A percentile compares a stretch with the other conserved stretches of the same genome.
Evolutionary conservation across 2,797 vertebrate species (phyloP).

Genomic region (Pampus argenteus): DNA sequence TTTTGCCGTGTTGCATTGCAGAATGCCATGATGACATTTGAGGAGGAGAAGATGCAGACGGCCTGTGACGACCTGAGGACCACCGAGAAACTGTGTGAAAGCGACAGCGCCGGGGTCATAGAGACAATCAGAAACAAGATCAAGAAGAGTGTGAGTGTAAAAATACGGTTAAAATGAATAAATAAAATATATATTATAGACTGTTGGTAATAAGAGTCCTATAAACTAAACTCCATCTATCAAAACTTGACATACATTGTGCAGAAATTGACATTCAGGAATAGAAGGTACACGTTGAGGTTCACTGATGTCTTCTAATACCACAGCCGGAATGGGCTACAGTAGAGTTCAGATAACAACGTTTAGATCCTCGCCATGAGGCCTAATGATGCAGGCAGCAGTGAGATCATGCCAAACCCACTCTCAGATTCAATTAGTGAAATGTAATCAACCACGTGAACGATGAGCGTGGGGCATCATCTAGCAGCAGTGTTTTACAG

Average conservation of each 20-base stretch:
- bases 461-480: constrained; percentile 13
- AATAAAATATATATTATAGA: background rate
- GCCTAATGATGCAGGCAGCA: constrained; percentile 49
- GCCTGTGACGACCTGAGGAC: constrained; percentile 96
- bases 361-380: constrained; percentile 31
- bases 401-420: constrained; percentile 67
- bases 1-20: constrained; percentile 59
- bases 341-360: constrained; percentile 26
- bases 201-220: background rate
- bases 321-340: constrained; percentile 9
- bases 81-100: constrained; percentile 97
- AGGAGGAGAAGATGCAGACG: constrained; percentile 98
- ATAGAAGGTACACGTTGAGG: constrained; percentile 1
- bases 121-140: constrained; percentile 99
- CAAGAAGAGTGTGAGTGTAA: constrained; percentile 93
- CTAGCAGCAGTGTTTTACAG: background rate
- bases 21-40: constrained; percentile 99
- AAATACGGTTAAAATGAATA: background rate
- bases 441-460: constrained; percentile 66
- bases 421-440: constrained; percentile 67
- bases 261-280: background rate
- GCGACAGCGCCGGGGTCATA: constrained; percentile 92
- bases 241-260: background rate
- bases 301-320: constrained; percentile 10
- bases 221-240: background rate